A percentile compares a stretch with the other conserved stretches of the same genome.
These are phyloP conservation scores for Sminthurides aquaticus DNA, from an alignment of 2,888 invertebrate species.

Conservation along the genomic window DNA sequence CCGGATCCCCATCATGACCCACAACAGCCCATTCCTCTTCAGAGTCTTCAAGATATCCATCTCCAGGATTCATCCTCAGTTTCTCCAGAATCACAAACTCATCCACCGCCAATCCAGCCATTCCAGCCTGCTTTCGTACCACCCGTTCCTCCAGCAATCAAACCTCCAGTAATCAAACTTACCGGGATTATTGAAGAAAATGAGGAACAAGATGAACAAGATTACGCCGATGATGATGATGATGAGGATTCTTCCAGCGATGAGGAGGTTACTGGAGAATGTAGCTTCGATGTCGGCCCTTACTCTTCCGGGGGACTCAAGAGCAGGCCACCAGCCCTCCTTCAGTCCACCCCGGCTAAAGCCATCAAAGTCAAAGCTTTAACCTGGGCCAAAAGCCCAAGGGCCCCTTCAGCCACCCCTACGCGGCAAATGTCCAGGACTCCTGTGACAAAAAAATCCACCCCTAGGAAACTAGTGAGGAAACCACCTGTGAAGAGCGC, in stretches of 20 bases:
- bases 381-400: too few species aligned
- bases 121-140: background rate
- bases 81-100: background rate
- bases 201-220: background rate
- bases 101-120: background rate
- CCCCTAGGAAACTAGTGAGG: conserved; percentile 33
- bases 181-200: background rate
- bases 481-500: conserved; percentile 37
- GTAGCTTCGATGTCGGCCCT: background rate
- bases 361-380: too few species aligned
- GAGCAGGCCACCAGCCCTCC: too few species aligned
- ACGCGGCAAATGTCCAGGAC: conserved; percentile 12
- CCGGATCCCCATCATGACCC: too few species aligned
- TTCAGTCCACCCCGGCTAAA: too few species aligned
- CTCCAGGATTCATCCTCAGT: background rate
- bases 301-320: too few species aligned
- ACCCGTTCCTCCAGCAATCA: too few species aligned
- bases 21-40: background rate
- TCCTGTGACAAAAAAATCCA: conserved; percentile 17
- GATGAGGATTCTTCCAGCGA: background rate
- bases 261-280: background rate
- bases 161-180: background rate
- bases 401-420: background rate
- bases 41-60: background rate
- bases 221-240: conserved; percentile 14